phyloP scores from a whole-genome alignment of 2,113 vertebrate genomes.

The Misgurnus mizolepis region DNA sequence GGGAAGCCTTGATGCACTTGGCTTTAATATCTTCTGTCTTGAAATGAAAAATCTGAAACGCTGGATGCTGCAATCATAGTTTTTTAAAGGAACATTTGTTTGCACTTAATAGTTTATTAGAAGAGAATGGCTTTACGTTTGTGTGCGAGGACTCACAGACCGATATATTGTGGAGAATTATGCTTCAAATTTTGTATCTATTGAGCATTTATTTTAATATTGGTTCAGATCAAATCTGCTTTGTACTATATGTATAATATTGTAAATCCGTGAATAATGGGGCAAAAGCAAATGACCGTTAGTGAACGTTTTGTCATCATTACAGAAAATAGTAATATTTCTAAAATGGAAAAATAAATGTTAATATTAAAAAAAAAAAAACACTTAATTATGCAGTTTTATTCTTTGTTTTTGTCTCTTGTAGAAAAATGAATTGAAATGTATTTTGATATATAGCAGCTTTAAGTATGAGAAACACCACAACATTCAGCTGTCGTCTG shows the following conservation, averaged over 20 bases:
- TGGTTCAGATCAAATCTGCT: conserved; percentile 82
- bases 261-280: conserved; percentile 78
- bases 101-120: conserved; percentile 92
- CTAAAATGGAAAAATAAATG: conserved; percentile 87
- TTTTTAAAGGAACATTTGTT: conserved; percentile 79
- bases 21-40: conserved; percentile 79
- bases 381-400: conserved; percentile 84
- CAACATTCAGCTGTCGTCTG: too few species aligned
- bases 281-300: conserved; percentile 78
- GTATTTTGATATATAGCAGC: conserved; percentile 67
- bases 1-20: conserved; percentile 79
- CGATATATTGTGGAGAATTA: conserved; percentile 78
- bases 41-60: conserved; percentile 82
- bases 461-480: conserved; percentile 33
- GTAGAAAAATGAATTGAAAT: conserved; percentile 58
- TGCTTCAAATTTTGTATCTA: conserved; percentile 82
- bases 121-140: conserved; percentile 83
- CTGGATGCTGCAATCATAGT: conserved; percentile 86
- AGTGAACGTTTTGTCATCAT: conserved; percentile 81
- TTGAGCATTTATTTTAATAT: conserved; percentile 95
- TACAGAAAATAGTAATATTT: conserved; percentile 87
- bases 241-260: conserved; percentile 87
- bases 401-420: conserved; percentile 67
- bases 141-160: conserved; percentile 76
- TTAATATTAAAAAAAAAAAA: conserved; percentile 88